Conservation (phyloP, 2,797 vertebrate species). For the Chelidonichthys spinosus region DNA sequence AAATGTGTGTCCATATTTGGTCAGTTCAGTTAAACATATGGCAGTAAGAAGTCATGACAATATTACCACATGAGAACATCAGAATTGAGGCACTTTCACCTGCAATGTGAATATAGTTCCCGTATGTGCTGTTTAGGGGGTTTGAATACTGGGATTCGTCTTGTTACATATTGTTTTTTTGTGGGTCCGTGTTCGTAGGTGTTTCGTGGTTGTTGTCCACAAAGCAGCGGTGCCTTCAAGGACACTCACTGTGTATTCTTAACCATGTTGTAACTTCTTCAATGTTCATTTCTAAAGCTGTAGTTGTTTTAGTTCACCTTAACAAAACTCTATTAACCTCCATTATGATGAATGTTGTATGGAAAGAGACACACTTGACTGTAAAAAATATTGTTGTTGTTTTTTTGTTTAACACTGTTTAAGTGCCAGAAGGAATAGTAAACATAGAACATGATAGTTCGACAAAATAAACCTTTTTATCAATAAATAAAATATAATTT, state of each 20-base stretch:
- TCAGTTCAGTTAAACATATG: neutral
- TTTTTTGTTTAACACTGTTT: conserved; percentile 47
- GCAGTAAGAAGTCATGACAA: neutral
- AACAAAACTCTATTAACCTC: conserved; percentile 29
- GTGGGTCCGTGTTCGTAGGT: conserved; percentile 16
- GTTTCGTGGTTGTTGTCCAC: conserved; percentile 11
- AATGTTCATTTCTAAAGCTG: conserved; percentile 4
- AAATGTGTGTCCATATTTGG: neutral
- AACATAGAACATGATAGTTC: conserved; percentile 7
- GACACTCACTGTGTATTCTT: neutral
- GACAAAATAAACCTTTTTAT: conserved; percentile 32
- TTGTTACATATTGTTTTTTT: conserved; percentile 1
- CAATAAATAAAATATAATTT: conserved; percentile 44
- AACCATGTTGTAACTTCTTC: conserved; percentile 13
- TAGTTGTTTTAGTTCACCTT: conserved; percentile 26
- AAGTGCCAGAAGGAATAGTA: conserved; percentile 51
- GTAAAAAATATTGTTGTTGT: conserved; percentile 43
- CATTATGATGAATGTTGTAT: conserved; percentile 39
- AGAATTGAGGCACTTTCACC: neutral
- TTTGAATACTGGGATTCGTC: conserved; percentile 7
- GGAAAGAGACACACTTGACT: conserved; percentile 42
- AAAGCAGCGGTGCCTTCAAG: neutral
- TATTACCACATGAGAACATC: neutral
- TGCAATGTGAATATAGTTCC: conserved; percentile 44
- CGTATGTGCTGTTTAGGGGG: conserved; percentile 5